Evolutionary conservation across 2,113 vertebrate genomes (phyloP), one percentile per base, ranked within the genome.

Genomic region (Bagarius yarrelli): DNA sequence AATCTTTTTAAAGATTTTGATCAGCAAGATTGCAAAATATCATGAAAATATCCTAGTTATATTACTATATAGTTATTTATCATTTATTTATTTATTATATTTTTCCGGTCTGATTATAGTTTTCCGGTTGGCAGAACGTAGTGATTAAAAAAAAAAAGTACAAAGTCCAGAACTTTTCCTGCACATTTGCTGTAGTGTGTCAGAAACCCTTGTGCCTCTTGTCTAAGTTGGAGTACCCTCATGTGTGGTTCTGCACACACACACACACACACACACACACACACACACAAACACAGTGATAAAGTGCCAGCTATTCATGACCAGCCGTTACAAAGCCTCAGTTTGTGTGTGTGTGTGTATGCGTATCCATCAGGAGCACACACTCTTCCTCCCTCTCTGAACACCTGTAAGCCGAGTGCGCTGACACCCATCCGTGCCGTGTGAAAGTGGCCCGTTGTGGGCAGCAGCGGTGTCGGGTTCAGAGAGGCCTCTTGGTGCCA

Each of bases 361-460:
- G 32, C 82, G 13, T 88, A 44, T 83, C 66, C 64, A 59, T n/a
- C 47, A 44, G 59, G 59, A 3, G 44, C 44, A 63, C 55, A 60
- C 67, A 72, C 61, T 61, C 83, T 91, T 93, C 93, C 93, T 55
- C 91, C 91, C 89, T 93, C 94, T 93, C 91, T 85, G 90, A 90
- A 94, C 94, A 94, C 95, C 95, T 96, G 96, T 95, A 94, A 96
- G 91, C 92, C 88, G 93, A 95, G 93, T 90, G 85, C 64, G 75
- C 82, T 83, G 32, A 63, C 88, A 90, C 89, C 92, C 94, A 92
- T 90, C 86, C 40, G 89, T 88, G 70, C 82, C 89, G 50, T 83
- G 90, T 94, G 96, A 95, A 96, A 94, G 85, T 88, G 94, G 84
- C 85, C 93, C 89, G 94, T 96, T 96, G 95, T 98, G 82, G n/a